Conservation (phyloP, 2,888 invertebrate genomes). For the Micoletzkya japonica region DNA sequence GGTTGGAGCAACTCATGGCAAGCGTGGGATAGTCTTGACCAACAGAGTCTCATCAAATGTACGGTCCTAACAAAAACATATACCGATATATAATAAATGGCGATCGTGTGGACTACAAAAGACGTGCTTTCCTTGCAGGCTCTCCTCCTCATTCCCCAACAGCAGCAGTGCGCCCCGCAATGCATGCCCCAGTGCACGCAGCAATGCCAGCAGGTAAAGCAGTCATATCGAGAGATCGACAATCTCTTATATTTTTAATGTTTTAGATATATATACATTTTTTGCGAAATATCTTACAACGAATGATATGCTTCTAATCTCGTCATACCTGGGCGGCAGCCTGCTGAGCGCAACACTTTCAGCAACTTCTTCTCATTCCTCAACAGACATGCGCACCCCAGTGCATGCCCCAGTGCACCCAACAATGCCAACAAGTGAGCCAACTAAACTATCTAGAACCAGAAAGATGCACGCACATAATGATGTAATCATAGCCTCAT, state of each 20-base stretch:
- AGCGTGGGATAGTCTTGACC: too few relatives aligned
- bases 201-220: slow-evolving; percentile 16
- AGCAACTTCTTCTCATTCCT: neutral
- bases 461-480: too few relatives aligned
- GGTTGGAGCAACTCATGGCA: too few relatives aligned
- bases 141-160: slow-evolving; percentile 22
- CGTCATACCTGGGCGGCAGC: neutral
- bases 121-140: slow-evolving; percentile 15
- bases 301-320: neutral
- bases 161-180: slow-evolving; percentile 37
- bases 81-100: too few relatives aligned
- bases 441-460: too few relatives aligned
- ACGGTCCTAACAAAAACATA: slow-evolving; percentile 3
- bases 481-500: too few relatives aligned
- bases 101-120: slow-evolving; percentile 3
- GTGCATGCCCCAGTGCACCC: slow-evolving; percentile 50
- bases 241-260: neutral
- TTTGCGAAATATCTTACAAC: neutral
- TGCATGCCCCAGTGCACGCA: slow-evolving; percentile 47
- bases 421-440: slow-evolving; percentile 36
- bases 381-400: slow-evolving; percentile 43
- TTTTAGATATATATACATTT: too few relatives aligned
- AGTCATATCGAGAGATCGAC: neutral
- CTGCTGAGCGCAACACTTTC: neutral
- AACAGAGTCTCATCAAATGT: too few relatives aligned